Evolutionary conservation across 2,888 invertebrate genomes (phyloP).

Genomic region (Diaphora mendica): DNA sequence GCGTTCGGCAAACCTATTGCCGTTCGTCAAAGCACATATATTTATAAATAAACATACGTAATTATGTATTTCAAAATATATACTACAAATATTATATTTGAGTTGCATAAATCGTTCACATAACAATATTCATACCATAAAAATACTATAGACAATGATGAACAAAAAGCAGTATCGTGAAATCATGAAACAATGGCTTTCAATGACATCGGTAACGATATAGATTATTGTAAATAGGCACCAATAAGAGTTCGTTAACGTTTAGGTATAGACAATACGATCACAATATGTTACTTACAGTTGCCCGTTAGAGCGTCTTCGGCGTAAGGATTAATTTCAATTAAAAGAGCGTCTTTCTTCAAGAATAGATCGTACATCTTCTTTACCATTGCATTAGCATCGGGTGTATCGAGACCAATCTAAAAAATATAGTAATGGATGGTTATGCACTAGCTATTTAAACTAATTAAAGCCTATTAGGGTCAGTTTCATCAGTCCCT

Average conservation of each 20-base stretch:
- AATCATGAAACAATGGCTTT: background rate
- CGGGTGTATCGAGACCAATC: conserved; percentile 91
- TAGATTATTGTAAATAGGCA: background rate
- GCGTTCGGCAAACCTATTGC: too few species aligned
- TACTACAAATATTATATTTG: too few species aligned
- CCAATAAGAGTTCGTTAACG: conserved; percentile 10
- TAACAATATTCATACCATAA: background rate
- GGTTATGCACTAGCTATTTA: background rate
- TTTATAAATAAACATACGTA: too few species aligned
- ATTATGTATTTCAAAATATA: too few species aligned
- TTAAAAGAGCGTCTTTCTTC: conserved; percentile 94
- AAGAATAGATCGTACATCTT: conserved; percentile 95
- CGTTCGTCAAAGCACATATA: too few species aligned
- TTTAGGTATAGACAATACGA: background rate
- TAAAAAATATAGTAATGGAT: conserved; percentile 47
- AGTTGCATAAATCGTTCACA: background rate
- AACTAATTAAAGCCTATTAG: too few species aligned
- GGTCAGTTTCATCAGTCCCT: too few species aligned
- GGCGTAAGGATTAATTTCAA: conserved; percentile 98
- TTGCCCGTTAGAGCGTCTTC: conserved; percentile 93
- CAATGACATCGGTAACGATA: background rate
- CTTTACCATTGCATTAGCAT: conserved; percentile 91
- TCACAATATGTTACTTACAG: conserved; percentile 83
- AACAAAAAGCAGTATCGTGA: background rate
- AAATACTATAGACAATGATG: background rate